These are phyloP conservation scores for Melitaea cinxia DNA, from an alignment of 1,140 invertebrate species.

Conservation along the genomic window DNA sequence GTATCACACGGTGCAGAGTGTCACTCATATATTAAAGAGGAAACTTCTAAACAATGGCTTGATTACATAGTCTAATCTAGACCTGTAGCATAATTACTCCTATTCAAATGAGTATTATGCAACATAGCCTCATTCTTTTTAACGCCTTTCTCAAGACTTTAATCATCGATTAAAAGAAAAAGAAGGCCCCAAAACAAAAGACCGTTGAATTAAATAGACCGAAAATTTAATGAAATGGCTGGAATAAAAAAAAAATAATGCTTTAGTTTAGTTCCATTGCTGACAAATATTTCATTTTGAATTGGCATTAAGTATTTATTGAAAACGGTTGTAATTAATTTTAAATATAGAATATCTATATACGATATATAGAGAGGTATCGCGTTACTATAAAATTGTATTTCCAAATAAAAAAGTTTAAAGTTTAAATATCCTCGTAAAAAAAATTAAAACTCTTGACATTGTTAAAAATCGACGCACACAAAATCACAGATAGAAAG, in stretches of 20 bases:
- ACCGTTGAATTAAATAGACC: constrained; percentile 25
- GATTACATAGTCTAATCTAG: constrained; percentile 47
- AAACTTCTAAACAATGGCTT: constrained; percentile 39
- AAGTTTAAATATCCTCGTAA: too few relatives aligned
- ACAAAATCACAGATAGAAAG: not conserved
- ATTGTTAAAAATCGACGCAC: too few relatives aligned
- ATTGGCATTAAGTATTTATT: not conserved
- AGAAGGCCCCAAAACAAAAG: constrained; percentile 25
- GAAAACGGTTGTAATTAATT: not conserved
- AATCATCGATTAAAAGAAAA: constrained; percentile 19
- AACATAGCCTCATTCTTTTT: constrained; percentile 30
- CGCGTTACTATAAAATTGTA: too few relatives aligned
- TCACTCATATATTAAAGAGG: constrained; percentile 3
- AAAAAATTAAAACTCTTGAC: too few relatives aligned
- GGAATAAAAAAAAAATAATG: not conserved
- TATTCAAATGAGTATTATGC: constrained; percentile 32
- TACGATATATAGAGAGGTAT: too few relatives aligned
- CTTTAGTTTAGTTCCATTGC: not conserved
- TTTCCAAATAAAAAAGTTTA: too few relatives aligned
- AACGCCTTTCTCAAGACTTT: constrained; percentile 33
- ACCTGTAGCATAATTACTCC: constrained; percentile 20
- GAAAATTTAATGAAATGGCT: constrained; percentile 12
- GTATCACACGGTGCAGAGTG: not conserved
- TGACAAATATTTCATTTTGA: not conserved
- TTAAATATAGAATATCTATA: too few relatives aligned